Base-by-base conservation (phyloP, 1,140 invertebrate genomes). In the Drosophila watanabei region DNA sequence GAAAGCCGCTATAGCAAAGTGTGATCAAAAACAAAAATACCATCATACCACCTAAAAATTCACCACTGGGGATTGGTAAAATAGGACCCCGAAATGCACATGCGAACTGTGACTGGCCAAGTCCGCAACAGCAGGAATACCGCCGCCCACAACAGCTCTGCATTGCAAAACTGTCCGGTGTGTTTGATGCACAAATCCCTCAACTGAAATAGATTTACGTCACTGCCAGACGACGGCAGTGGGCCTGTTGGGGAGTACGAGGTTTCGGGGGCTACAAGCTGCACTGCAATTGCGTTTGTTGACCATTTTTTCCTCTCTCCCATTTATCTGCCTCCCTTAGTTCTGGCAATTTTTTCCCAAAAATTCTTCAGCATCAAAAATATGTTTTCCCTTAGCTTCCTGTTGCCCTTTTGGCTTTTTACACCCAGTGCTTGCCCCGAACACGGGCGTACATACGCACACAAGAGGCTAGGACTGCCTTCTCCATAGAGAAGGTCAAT, bases 121-220 rank as follows among this genome's bases (percentile, higher is more conserved):
- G 56, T 62, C 58, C 82, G 60, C 63, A 80, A 58, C 62, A 65
- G 52, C 62, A 49, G 46, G 66, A 73, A 51, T 63, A 48, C 48
- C 63, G 56, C 56, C 63, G 48, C 39, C 33, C 48, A 52, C 81
- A 20, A 51, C 56, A 60, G 79, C 65, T 79, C 62, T 76, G 70
- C 76, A 84, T 89, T 87, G 66, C 84, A 84, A 89, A 88, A 85
- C 85, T 87, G 85, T 89, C 84, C 86, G 66, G 70, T 71, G 89
- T 90, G 81, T 89, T 89, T 85, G 81, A 89, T 89, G 78, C 80
- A 82, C 82, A 89, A 89, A 89, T 89, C 85, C 85, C 85, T 89
- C 85, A 89, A 89, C 85, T 89, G 85, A 89, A 89, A 89, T 89
- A 89, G 85, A 89, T 89, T 89, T 89, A 90, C 85, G 85, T 89